Evolutionary conservation across 2,113 vertebrate species (phyloP).

Genomic region (Coregonus clupeaformis): DNA sequence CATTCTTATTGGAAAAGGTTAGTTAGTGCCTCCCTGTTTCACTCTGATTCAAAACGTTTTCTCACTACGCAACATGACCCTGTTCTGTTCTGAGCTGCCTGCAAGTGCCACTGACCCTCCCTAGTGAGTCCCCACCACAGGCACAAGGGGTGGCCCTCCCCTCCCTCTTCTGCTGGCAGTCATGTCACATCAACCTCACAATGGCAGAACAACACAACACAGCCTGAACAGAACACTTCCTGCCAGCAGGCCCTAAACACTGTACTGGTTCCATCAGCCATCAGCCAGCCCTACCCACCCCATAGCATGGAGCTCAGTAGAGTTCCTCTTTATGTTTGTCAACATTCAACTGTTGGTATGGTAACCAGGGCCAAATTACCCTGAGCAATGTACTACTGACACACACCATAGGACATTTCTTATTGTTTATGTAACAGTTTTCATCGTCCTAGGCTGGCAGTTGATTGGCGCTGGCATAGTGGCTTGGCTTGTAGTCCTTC

Average conservation of each 20-base stretch:
- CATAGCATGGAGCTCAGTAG: neutral
- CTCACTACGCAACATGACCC: too few species aligned
- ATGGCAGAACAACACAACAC: neutral
- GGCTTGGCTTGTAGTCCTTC: too few species aligned
- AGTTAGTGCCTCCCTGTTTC: too few species aligned
- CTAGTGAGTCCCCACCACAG: neutral
- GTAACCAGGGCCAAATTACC: neutral
- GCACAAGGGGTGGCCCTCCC: neutral
- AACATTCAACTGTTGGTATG: neutral
- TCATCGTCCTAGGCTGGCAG: neutral
- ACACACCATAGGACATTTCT: neutral
- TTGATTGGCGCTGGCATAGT: neutral
- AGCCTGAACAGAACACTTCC: neutral
- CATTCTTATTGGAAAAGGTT: too few species aligned
- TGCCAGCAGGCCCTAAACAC: too few species aligned
- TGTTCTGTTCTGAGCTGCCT: too few species aligned
- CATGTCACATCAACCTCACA: constrained; percentile 7
- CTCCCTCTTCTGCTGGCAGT: constrained; percentile 9
- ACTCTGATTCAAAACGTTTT: too few species aligned
- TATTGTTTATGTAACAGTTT: neutral
- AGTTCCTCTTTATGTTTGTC: neutral
- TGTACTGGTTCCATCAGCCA: too few species aligned
- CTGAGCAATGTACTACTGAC: too few species aligned
- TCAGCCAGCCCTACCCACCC: neutral
- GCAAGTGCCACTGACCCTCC: neutral